Evolutionary conservation across 2,797 vertebrate species (phyloP), one percentile per base, ranked within the genome.

Genomic region (Sebastes aleutianus): DNA sequence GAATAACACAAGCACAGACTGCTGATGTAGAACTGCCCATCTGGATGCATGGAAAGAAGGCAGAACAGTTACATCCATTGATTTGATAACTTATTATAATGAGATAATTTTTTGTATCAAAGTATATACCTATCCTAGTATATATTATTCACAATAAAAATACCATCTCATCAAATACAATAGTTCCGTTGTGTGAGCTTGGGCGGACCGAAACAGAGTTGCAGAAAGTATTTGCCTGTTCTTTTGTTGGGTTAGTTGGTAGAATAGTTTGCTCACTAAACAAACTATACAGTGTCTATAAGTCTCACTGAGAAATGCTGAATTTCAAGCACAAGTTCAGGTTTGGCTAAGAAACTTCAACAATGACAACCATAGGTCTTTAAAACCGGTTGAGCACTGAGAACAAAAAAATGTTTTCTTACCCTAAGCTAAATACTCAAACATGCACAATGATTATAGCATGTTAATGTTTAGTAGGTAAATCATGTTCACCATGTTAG

Each of bases 1-100:
- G 95, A 96, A 85, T 95, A 87, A 92, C 63, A 74, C 36, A 80
- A 85, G 20, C 31, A 69, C 7, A 18, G 27, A 66, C 22, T 2
- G 43, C 69, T 32, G 22, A 61, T 56, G 29, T 27, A 18, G 56
- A 81, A 22, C 22, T 39, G 5, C 7, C 22, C 27, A 31, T 66
- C 11, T 62, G 20, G 59, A 70, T 71, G 26, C 9, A 6, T 14
- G 14, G 5, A 73, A 12, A 27, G 10, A 67, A 8, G 53, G 71
- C 8, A 61, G 29, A 70, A 43, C 34, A 61, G 11, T 13, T 63
- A 63, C 4, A 58, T 22, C 53, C n/a, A 79, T 75, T 5, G 53
- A 78, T 79, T 24, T 39, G 27, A 86, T 26, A 22, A 22, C 0
- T 13, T n/a, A 74, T 78, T 39, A 26, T 24, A 71, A 32, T 67